Base-by-base conservation (phyloP, 2,797 vertebrate genomes). In the Hapalemur alaotrensis region DNA sequence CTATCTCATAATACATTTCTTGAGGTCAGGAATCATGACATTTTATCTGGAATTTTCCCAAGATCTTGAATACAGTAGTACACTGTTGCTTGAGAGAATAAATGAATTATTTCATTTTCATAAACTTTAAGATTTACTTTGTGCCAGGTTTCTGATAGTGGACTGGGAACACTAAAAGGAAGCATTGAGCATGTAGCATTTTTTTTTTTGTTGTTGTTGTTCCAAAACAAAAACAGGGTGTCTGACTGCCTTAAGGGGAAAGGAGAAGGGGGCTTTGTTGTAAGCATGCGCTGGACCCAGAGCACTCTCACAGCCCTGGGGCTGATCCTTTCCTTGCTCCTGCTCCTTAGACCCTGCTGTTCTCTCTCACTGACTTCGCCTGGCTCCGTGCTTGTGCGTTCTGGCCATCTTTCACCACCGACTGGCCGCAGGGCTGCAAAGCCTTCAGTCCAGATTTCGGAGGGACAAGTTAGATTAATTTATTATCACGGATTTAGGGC, bases 91-190 rank as follows among this genome's bases (percentile, higher is more conserved):
- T 67, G 70, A 73, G 41, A 92, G 81, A 82, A 86, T 17, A 89
- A 72, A 72, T 89, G 23, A 46, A 52, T 59, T 61, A 57, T 41
- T 94, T 95, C 20, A 50, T 86, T 82, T 81, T 43, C 86, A 35
- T 32, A 80, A 93, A 54, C 17, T 30, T 72, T 59, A 76, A n/a
- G 70, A 59, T 46, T 72, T 78, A 38, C 38, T 75, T 78, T 63
- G 25, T 59, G 15, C 43, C 14, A 20, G 32, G 4, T 69, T 79
- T 82, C n/a, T 87, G 75, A 85, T 69, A 79, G 73, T 15, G 10
- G 10, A 52, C 61, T 54, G 15, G 52, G 52, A 30, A 78, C 9
- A 22, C 48, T 65, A 35, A 63, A 79, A 78, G 67, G 43, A 79
- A 89, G 38, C 38, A 82, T 38, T 11, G 15, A 38, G 15, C 41